Base-by-base conservation (phyloP, 2,888 invertebrate species). In the Stenurella melanura region DNA sequence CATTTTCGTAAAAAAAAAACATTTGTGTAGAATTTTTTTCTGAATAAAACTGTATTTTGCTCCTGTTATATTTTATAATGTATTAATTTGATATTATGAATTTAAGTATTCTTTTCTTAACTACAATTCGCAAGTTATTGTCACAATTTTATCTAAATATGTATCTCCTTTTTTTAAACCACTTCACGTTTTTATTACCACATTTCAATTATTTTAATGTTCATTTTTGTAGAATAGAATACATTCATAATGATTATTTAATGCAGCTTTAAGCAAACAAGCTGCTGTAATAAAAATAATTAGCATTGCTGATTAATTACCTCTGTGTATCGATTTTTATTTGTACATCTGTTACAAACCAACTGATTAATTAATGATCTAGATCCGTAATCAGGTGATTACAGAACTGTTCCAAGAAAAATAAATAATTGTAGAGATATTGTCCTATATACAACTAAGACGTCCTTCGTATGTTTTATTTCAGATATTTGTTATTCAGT, bases 371-470 rank as follows among this genome's bases (percentile, higher is more conserved):
- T 64, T 64, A 64, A 64, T 38, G 38, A 18, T 42, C 42, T 64
- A 64, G 64, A 64, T 64, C 42, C 4, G 19, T 42, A 38, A n/a
- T 64, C 64, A 18, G 17, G 64, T 17, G 17, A 64, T 64, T 64
- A 64, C 17, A 38, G 34, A 64, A 64, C 38, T 18, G 42, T 64
- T 64, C 17, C 42, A 42, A 64, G 64, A 17, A 61, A 61, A 42
- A 42, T 19, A 64, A 64, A 64, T 64, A 63, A 30, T 64, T 64
- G 30, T 42, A 17, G n/a, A n/a, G 50, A 3, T 50, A 42, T 42
- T 64, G 64, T 64, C 64, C 64, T 42, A 64, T 64, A 64, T 64
- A 38, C 64, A 64, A 64, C 30, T 19, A 17, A 18, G 7, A 38
- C 42, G 64, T 42, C 64, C 64, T 64, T 64, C 64, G 30, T 12